A percentile compares a stretch with the other conserved stretches of the same genome.
phyloP scores from a whole-genome alignment of 2,888 invertebrate species.

The Drosophila paramelanica region DNA sequence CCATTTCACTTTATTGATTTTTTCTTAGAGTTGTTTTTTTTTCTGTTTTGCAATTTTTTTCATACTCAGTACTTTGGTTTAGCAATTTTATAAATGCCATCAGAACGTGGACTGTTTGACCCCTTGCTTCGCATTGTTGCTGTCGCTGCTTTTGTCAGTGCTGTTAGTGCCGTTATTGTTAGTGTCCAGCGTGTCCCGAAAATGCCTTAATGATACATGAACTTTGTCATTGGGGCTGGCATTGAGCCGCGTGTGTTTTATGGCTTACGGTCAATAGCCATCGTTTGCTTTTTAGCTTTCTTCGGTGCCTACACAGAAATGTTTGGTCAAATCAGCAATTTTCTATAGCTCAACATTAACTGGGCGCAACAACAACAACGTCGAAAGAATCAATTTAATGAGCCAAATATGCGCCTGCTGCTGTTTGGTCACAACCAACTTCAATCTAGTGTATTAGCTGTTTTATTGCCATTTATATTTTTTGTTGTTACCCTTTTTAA shows the following conservation, averaged over 20 bases:
- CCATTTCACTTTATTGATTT: not conserved
- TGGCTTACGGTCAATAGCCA: constrained; percentile 68
- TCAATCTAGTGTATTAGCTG: constrained; percentile 75
- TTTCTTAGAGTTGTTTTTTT: not conserved
- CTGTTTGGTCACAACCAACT: constrained; percentile 56
- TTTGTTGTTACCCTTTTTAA: constrained; percentile 51
- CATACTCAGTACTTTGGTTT: not conserved
- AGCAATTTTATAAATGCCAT: not conserved
- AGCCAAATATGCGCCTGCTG: constrained; percentile 68
- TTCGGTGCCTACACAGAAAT: constrained; percentile 15
- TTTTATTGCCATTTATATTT: constrained; percentile 54
- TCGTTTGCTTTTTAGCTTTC: constrained; percentile 60
- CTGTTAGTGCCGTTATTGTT: constrained; percentile 41
- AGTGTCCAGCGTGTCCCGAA: constrained; percentile 38
- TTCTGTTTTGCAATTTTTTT: not conserved
- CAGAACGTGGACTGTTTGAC: not conserved
- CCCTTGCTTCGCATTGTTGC: constrained; percentile 3
- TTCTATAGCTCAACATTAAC: constrained; percentile 42
- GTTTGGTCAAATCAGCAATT: constrained; percentile 63
- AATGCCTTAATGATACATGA: constrained; percentile 74
- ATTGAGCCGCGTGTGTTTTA: constrained; percentile 76
- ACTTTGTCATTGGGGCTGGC: constrained; percentile 65
- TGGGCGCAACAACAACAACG: constrained; percentile 6
- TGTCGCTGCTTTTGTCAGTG: constrained; percentile 19
- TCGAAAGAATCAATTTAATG: constrained; percentile 64